Percentiles rank a stretch among this genome's conserved stretches.
These are phyloP conservation scores for Eurystomus glaucurus DNA, from an alignment of 2,797 vertebrate genomes.

Conservation along the genomic window DNA sequence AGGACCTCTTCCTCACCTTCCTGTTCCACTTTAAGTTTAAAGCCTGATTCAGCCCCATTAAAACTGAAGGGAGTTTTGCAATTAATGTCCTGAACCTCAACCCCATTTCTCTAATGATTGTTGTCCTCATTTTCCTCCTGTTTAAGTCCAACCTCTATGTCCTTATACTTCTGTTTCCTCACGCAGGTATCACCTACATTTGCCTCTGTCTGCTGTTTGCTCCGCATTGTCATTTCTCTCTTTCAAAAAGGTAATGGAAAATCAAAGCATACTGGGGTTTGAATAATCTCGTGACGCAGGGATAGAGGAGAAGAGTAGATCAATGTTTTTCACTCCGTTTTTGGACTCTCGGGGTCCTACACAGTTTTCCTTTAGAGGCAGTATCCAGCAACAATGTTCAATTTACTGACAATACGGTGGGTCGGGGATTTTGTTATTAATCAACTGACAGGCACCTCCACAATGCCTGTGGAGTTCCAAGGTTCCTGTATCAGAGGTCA, in stretches of 20 bases:
- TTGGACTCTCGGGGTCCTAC: not conserved
- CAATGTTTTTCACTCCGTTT: not conserved
- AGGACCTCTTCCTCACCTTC: not conserved
- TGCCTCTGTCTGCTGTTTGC: not conserved
- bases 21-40: not conserved
- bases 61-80: not conserved
- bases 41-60: not conserved
- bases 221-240: not conserved
- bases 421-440: not conserved
- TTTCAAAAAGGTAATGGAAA: not conserved
- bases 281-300: rapidly evolving
- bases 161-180: not conserved
- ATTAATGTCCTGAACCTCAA: not conserved
- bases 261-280: not conserved
- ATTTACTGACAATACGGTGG: not conserved
- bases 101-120: not conserved
- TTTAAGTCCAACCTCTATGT: not conserved
- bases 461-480: not conserved
- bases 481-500: not conserved
- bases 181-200: not conserved
- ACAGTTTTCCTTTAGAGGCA: not conserved
- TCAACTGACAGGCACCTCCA: not conserved
- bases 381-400: not conserved
- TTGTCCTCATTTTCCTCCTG: not conserved
- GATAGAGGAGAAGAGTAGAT: not conserved